These are phyloP conservation scores for Calliphora vomitoria DNA, from an alignment of 2,888 invertebrate genomes.

Conservation along the genomic window DNA sequence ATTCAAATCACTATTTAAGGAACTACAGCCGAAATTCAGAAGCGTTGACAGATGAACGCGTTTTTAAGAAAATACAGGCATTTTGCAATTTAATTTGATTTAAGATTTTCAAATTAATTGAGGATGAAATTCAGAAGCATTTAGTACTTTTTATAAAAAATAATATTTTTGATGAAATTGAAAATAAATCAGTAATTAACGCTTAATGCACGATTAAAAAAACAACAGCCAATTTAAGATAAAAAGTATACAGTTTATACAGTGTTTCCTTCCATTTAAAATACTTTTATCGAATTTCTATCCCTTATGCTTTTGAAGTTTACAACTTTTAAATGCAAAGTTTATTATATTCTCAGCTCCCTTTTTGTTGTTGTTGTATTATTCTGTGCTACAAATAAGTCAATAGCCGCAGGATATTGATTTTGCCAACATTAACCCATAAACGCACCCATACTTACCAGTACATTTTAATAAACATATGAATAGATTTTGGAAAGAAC, in stretches of 20 bases:
- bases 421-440: slow-evolving; percentile 60
- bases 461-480: background rate
- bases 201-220: no score
- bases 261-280: background rate
- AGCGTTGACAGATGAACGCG: no score
- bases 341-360: slow-evolving; percentile 21
- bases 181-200: no score
- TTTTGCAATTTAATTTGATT: no score
- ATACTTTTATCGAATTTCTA: slow-evolving; percentile 30
- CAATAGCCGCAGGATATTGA: slow-evolving; percentile 75
- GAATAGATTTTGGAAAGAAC: background rate
- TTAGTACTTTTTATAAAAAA: no score
- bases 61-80: no score
- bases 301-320: slow-evolving; percentile 10
- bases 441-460: slow-evolving; percentile 28
- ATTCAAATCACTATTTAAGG: no score
- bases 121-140: no score
- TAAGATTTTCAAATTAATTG: no score
- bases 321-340: slow-evolving; percentile 29
- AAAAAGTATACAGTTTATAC: background rate
- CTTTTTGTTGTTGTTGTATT: slow-evolving; percentile 1
- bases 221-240: background rate
- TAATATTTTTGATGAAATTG: no score
- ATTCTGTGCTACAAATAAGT: slow-evolving; percentile 55
- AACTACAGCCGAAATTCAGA: no score